A percentile compares a stretch with the other conserved stretches of the same genome.
phyloP scores from a whole-genome alignment of 2,888 invertebrate species.

The Pardosa pseudoannulata region DNA sequence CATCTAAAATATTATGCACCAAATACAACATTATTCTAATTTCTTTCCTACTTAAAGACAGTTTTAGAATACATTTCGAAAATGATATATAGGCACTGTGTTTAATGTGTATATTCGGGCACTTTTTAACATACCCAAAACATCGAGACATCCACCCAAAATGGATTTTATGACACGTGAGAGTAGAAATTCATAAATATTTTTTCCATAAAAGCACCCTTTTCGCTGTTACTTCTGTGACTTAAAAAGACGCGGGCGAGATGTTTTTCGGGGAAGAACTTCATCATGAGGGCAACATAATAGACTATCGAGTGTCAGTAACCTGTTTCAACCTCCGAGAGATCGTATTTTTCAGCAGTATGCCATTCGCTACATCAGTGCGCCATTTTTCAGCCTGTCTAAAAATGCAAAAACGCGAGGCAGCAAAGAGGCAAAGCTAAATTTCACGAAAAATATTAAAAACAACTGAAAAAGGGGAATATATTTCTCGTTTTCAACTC shows the following conservation, averaged over 20 bases:
- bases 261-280: neutral
- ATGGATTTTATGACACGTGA: neutral
- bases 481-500: too few relatives aligned
- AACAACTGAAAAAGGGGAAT: too few relatives aligned
- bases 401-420: neutral
- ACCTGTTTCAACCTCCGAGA: neutral
- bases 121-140: slow-evolving; percentile 3
- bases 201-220: slow-evolving; percentile 4
- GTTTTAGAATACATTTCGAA: too few relatives aligned
- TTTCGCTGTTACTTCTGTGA: neutral
- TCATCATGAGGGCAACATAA: neutral
- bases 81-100: neutral
- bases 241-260: neutral
- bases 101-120: neutral
- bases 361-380: neutral
- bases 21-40: too few relatives aligned
- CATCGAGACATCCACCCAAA: neutral
- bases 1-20: too few relatives aligned
- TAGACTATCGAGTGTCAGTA: neutral
- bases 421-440: neutral
- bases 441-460: too few relatives aligned
- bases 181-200: slow-evolving; percentile 2
- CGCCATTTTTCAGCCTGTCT: neutral
- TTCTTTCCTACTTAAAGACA: too few relatives aligned
- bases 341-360: neutral